A percentile compares a stretch with the other conserved stretches of the same genome.
Conservation (phyloP, 2,888 invertebrate species). For the Drosophila mimica region DNA sequence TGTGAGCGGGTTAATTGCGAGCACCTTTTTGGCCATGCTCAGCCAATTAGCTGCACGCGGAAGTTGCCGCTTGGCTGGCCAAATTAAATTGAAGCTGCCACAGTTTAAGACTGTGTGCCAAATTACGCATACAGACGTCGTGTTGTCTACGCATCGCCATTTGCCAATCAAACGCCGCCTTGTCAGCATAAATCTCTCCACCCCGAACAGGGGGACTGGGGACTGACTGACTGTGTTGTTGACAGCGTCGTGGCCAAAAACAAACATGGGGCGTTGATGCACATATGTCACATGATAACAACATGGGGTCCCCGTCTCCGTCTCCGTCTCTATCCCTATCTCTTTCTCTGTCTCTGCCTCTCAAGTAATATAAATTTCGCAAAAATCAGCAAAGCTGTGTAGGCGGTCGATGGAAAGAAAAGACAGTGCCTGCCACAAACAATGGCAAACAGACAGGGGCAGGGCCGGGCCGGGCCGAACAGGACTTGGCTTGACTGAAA, state of each 20-base stretch:
- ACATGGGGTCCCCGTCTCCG: slow-evolving; percentile 63
- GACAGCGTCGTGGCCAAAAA: slow-evolving; percentile 42
- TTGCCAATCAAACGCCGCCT: slow-evolving; percentile 74
- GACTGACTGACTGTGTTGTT: slow-evolving; percentile 29
- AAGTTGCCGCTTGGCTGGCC: slow-evolving; percentile 60
- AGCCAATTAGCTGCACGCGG: slow-evolving; percentile 82
- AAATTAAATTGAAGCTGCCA: slow-evolving; percentile 35
- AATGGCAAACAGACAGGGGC: slow-evolving; percentile 16
- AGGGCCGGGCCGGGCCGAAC: slow-evolving; percentile 17
- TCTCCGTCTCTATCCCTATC: slow-evolving; percentile 31
- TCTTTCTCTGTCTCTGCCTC: slow-evolving; percentile 43
- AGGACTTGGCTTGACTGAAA: slow-evolving; percentile 69
- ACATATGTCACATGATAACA: slow-evolving; percentile 83
- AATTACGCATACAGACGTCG: slow-evolving; percentile 79
- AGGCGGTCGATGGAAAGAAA: slow-evolving; percentile 63
- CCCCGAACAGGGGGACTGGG: not conserved
- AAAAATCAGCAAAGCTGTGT: slow-evolving; percentile 79
- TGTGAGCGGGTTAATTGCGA: slow-evolving; percentile 75
- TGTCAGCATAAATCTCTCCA: slow-evolving; percentile 75
- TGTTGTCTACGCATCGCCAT: slow-evolving; percentile 67
- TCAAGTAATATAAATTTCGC: slow-evolving; percentile 78
- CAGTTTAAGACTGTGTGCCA: slow-evolving; percentile 67
- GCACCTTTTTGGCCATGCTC: slow-evolving; percentile 54
- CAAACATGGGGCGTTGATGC: slow-evolving; percentile 81
- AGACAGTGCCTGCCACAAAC: slow-evolving; percentile 38